Base-by-base conservation (phyloP, 2,888 invertebrate genomes). In the Chymomyza procnemis region DNA sequence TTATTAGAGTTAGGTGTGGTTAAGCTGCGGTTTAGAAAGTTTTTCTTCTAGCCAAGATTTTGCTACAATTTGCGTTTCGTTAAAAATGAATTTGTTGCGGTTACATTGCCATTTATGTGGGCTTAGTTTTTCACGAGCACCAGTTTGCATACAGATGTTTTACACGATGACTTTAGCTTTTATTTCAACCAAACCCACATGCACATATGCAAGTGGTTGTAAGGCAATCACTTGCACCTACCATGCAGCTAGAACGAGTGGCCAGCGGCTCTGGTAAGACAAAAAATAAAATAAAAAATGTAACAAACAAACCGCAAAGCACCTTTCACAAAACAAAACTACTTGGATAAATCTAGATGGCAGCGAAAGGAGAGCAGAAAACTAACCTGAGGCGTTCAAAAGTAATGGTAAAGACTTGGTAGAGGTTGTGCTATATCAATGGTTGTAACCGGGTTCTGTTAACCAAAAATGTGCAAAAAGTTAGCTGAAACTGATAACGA, bases 151-250 rank as follows among this genome's bases (percentile, higher is more conserved):
- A 26, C 21, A 55, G 19, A 54, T 54, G 34, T 1, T 41, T 41
- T 41, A 41, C 12, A 12, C 9, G 21, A 22, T 22, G 55, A 50
- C 19, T 50, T n/a, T 18, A 8, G n/a, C 12, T 50, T 18, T 16
- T 50, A 8, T 50, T 41, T 12, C 12, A 41, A 3, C 34, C 34
- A 41, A 41, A 41, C 9, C 34, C 34, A 41, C 34, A 41, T 41
- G 9, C 34, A 41, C 34, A 41, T 41, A 41, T 12, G 3, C 34
- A 73, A 85, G 80, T 81, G 81, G 84, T 85, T 86, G 84, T 86
- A 86, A 84, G 75, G 85, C 80, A 85, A 78, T 80, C 83, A 83
- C 80, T 76, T 41, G 34, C 34, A 41, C 34, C 9, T 41, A 41
- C 3, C 34, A 3, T 41, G 47, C 34, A 47, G 21, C 56, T 58